These are phyloP conservation scores for Steatornis caripensis DNA, from an alignment of 2,113 vertebrate species.

Conservation along the genomic window DNA sequence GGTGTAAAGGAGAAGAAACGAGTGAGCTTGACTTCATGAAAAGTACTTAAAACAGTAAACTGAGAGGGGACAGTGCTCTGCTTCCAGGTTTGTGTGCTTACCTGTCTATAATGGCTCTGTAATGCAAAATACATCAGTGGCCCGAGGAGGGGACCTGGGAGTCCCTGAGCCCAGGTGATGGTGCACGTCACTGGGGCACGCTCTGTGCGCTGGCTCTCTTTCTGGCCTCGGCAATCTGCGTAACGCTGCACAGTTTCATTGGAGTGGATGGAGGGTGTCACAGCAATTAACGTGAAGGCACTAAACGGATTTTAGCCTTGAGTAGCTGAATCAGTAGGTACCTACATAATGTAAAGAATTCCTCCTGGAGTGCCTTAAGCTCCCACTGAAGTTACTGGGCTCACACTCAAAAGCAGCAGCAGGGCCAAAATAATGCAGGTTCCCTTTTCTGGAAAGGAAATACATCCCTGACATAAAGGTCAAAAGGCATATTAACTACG, in stretches of 20 bases:
- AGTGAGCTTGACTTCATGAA: not conserved
- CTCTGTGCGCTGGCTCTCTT: not conserved
- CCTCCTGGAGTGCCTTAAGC: not conserved
- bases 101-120: not conserved
- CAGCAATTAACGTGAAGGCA: not conserved
- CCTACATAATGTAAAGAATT: not conserved
- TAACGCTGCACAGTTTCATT: not conserved
- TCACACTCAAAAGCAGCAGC: not conserved
- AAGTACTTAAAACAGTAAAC: not conserved
- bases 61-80: not conserved
- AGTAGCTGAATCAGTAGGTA: not conserved
- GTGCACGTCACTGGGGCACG: fast-evolving
- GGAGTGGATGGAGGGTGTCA: not conserved
- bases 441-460: not conserved
- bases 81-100: not conserved
- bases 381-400: not conserved
- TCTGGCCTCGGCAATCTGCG: not conserved
- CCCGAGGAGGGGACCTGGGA: fast-evolving
- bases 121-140: not conserved
- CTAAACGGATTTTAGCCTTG: not conserved
- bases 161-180: not conserved
- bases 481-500: constrained; percentile 42
- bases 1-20: not conserved
- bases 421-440: not conserved
- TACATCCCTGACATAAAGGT: not conserved